Conservation (phyloP, 2,113 vertebrate genomes). For the Thamnaconus septentrionalis region DNA sequence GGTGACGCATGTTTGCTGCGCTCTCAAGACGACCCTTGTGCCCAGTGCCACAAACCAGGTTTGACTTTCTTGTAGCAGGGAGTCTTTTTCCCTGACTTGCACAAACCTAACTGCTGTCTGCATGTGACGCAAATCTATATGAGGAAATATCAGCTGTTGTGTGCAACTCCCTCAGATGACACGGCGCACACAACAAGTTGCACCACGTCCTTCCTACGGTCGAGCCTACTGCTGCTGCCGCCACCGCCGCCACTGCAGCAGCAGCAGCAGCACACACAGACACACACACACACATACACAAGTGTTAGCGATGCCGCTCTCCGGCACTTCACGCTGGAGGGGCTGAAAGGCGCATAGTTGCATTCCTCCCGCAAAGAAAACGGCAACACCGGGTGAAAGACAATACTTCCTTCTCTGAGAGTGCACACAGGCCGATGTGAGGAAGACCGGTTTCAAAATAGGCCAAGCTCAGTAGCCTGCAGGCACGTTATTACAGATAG, state of each 20-base stretch:
- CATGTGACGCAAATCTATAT: neutral
- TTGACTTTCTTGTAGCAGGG: conserved; percentile 10
- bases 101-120: too few species aligned
- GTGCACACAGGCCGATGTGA: neutral
- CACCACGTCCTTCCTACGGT: conserved; percentile 24
- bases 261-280: too few species aligned
- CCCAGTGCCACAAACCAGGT: neutral
- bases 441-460: conserved; percentile 10
- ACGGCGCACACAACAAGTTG: conserved; percentile 38
- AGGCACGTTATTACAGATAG: neutral
- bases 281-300: too few species aligned
- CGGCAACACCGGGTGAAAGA: neutral
- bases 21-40: too few species aligned
- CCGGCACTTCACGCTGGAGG: neutral
- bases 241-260: too few species aligned
- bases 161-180: conserved; percentile 1
- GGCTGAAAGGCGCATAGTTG: neutral
- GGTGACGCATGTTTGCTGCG: neutral
- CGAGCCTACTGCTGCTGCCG: neutral
- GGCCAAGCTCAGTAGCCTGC: conserved; percentile 1
- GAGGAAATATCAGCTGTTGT: neutral
- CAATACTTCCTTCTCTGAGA: conserved; percentile 7
- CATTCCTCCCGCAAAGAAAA: neutral
- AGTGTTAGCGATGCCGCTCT: too few species aligned
- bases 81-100: neutral